phyloP scores from a whole-genome alignment of 1,140 invertebrate species.

The Lethrus apterus region DNA sequence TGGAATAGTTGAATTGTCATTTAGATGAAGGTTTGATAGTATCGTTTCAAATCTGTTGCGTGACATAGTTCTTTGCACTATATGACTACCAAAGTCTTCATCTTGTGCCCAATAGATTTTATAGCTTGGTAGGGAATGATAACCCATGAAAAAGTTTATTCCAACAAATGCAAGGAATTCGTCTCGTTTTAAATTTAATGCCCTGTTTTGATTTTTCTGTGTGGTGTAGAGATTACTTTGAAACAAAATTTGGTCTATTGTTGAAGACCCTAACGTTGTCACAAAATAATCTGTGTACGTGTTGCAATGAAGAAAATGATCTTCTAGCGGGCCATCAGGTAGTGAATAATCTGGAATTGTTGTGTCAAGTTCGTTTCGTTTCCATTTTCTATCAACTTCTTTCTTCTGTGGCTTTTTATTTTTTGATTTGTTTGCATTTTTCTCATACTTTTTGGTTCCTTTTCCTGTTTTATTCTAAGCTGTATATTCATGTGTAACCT shows the following conservation, averaged over 20 bases:
- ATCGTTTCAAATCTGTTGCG: conserved; percentile 12
- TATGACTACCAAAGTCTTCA: background rate
- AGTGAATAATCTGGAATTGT: background rate
- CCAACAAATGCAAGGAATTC: conserved; percentile 5
- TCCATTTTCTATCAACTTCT: conserved; percentile 1
- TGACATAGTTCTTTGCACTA: conserved; percentile 4
- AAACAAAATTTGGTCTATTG: conserved; percentile 2
- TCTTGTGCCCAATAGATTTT: conserved; percentile 4
- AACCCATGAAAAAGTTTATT: conserved; percentile 8
- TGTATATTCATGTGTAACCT: no score
- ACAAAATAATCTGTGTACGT: conserved; percentile 10
- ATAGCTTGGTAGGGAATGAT: conserved; percentile 10
- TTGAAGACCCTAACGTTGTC: background rate
- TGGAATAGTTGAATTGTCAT: conserved; percentile 18
- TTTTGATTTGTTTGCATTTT: background rate
- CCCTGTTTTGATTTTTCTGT: conserved; percentile 6
- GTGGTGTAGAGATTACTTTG: conserved; percentile 7
- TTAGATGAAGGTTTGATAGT: conserved; percentile 8
- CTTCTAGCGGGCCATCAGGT: background rate
- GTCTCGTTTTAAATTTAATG: background rate
- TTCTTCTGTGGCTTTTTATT: background rate
- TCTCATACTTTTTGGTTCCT: no score
- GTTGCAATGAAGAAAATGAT: background rate
- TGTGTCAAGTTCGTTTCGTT: background rate
- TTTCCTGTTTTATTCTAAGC: no score